A percentile compares a stretch with the other conserved stretches of the same genome.
Evolutionary conservation across 2,888 invertebrate species (phyloP).

Genomic region (Apamea anceps): DNA sequence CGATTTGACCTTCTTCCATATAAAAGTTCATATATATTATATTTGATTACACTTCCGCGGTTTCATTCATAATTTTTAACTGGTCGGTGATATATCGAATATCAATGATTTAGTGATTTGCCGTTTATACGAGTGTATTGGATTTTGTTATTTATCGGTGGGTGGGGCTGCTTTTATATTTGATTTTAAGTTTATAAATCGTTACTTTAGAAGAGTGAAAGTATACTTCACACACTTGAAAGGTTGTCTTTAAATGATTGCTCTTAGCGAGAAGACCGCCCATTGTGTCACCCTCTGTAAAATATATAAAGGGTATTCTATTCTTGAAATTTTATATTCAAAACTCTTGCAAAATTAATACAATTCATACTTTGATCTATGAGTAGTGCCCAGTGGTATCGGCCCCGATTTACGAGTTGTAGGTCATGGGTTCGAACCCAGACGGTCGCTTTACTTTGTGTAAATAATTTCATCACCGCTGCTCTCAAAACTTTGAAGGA

Average conservation of each 20-base stretch:
- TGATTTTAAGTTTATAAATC: conserved; percentile 21
- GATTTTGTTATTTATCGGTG: conserved; percentile 32
- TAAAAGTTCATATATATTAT: conserved; percentile 41
- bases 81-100: conserved; percentile 52
- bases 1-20: conserved; percentile 62
- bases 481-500: too few species aligned
- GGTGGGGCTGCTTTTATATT: conserved; percentile 17
- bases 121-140: conserved; percentile 44
- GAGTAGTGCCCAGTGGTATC: too few species aligned
- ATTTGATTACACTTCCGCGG: conserved; percentile 47
- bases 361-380: background rate
- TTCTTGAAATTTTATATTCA: background rate
- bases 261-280: too few species aligned
- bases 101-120: conserved; percentile 53
- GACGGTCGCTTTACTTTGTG: too few species aligned
- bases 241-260: too few species aligned
- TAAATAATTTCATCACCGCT: too few species aligned
- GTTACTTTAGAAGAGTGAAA: conserved; percentile 35
- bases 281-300: too few species aligned
- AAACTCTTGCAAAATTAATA: background rate
- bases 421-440: too few species aligned
- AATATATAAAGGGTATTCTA: too few species aligned
- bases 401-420: too few species aligned
- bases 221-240: background rate
- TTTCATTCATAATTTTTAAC: conserved; percentile 63